Conservation (phyloP, 1,140 invertebrate species). For the Drosophila nigromelanica region DNA sequence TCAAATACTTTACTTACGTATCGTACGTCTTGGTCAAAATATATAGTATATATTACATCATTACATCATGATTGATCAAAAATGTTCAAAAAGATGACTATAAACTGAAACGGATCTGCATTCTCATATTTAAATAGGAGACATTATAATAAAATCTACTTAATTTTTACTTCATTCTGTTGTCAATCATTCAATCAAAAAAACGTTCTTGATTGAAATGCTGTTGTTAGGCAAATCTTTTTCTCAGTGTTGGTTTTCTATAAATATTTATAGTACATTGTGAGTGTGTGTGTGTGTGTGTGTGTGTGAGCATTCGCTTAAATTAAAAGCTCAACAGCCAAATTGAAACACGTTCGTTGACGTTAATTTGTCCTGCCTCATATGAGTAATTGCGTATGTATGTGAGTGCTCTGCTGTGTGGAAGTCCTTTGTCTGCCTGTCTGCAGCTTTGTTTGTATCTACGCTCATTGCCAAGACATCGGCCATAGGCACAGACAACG, state of each 20-base stretch:
- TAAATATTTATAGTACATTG: neutral
- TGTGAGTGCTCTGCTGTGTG: constrained; percentile 15
- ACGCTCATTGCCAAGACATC: constrained; percentile 26
- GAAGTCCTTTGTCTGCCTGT: constrained; percentile 22
- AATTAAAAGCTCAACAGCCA: constrained; percentile 58
- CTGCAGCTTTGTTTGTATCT: constrained; percentile 25
- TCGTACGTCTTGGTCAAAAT: too few relatives aligned
- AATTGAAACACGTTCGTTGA: constrained; percentile 55
- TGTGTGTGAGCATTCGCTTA: constrained; percentile 14
- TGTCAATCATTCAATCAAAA: neutral
- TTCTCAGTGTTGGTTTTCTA: neutral
- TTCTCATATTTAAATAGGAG: neutral
- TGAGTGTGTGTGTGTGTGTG: neutral
- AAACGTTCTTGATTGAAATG: too few relatives aligned
- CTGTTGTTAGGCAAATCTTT: neutral
- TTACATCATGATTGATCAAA: constrained; percentile 8
- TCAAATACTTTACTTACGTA: constrained; percentile 3
- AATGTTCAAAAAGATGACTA: too few relatives aligned
- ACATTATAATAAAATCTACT: too few relatives aligned
- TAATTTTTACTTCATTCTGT: too few relatives aligned
- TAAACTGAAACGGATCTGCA: too few relatives aligned
- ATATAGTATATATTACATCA: neutral
- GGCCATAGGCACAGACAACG: constrained; percentile 10
- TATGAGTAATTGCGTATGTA: constrained; percentile 44
- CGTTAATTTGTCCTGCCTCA: constrained; percentile 53